phyloP scores from a whole-genome alignment of 2,113 vertebrate species.

The Condylura cristata region DNA sequence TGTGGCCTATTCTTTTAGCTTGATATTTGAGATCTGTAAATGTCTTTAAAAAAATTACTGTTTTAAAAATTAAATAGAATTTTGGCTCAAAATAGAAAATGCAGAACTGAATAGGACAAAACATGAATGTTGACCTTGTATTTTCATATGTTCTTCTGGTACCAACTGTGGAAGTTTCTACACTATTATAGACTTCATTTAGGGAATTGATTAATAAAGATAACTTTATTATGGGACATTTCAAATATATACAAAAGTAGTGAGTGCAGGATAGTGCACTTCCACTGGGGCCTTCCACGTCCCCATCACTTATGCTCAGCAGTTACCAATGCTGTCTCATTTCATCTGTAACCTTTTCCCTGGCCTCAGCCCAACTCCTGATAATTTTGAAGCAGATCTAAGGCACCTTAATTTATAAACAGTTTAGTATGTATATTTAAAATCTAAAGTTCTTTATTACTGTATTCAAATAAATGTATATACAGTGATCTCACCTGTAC shows the following conservation, averaged over 20 bases:
- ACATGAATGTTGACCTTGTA: not conserved
- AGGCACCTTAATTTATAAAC: not conserved
- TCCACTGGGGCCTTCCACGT: not conserved
- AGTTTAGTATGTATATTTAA: conserved; percentile 3
- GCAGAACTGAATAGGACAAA: not conserved
- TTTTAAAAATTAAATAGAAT: not conserved
- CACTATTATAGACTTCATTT: not conserved
- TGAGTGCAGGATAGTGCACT: not conserved
- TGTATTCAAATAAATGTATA: not conserved
- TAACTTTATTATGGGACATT: not conserved
- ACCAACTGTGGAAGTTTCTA: not conserved
- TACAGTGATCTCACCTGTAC: not conserved
- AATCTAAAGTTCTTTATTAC: not conserved
- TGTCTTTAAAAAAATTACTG: not conserved
- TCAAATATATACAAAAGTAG: not conserved
- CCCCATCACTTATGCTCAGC: not conserved
- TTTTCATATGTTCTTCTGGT: not conserved
- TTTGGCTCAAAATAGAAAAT: not conserved
- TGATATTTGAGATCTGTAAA: conserved; percentile 10
- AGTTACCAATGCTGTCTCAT: not conserved
- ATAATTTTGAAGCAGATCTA: not conserved
- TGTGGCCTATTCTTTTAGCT: not conserved
- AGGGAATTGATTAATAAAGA: not conserved
- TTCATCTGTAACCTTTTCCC: not conserved
- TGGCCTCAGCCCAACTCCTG: not conserved